These are phyloP conservation scores for Erinaceus europaeus DNA, from an alignment of 2,113 vertebrate species.

Conservation along the genomic window DNA sequence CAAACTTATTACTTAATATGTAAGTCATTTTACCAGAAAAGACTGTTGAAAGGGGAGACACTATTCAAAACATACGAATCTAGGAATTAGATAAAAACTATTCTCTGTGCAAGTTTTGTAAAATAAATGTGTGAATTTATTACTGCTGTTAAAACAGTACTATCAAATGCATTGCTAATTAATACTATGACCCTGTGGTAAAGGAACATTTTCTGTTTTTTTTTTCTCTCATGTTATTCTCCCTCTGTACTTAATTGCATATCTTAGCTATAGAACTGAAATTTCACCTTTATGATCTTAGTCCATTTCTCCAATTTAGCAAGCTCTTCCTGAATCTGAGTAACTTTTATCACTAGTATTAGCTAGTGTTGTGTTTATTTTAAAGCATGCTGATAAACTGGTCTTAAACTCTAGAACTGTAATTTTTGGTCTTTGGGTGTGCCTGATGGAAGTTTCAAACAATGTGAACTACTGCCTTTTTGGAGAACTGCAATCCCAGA, in stretches of 20 bases:
- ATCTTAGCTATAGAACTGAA: neutral
- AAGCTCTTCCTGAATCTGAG: neutral
- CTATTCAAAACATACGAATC: conserved; percentile 68
- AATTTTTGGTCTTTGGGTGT: neutral
- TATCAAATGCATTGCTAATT: conserved; percentile 14
- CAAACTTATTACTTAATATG: conserved; percentile 71
- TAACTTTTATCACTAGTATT: neutral
- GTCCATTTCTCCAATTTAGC: neutral
- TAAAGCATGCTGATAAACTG: neutral
- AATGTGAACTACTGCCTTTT: no score
- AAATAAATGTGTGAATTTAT: neutral
- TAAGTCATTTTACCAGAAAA: conserved; percentile 57
- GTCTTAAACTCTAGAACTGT: neutral
- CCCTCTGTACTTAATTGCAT: neutral
- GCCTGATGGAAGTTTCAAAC: neutral
- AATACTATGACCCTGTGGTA: neutral
- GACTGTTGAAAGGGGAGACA: conserved; percentile 72
- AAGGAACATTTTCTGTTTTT: neutral
- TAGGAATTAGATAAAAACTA: conserved; percentile 67
- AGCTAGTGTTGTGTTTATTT: neutral
- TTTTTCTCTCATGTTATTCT: neutral
- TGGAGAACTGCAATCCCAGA: accelerated
- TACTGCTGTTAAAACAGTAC: neutral
- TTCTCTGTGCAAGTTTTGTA: neutral
- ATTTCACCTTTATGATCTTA: neutral